Base-by-base conservation (phyloP, 2,797 vertebrate species). In the Falco peregrinus region DNA sequence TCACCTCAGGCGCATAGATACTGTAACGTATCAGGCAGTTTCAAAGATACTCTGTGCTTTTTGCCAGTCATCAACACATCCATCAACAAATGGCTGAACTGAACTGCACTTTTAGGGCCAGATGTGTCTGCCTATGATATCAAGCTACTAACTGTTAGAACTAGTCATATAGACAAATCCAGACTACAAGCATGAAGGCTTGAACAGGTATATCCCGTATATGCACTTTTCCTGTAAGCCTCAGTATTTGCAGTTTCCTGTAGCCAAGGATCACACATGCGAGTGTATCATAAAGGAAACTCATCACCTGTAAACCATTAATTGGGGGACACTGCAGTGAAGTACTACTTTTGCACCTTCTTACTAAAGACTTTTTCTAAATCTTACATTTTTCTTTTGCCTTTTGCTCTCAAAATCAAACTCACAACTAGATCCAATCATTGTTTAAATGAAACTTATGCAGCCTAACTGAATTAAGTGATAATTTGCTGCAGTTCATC, bases 1-100 rank as follows among this genome's bases (percentile, higher is more conserved):
- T 22, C 6, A 24, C 17, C 56, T n/a, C 20, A 39, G 13, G 47
- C 2, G 1, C 0, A 0, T 0, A 16, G 37, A 53, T 17, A 8
- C 28, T 84, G 19, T 10, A 28, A 11, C 2, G 2, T 3, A 17
- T 9, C 24, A 64, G 22, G 47, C 4, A 77, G 28, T 10, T 64
- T 21, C 56, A 84, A 50, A 77, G 29, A 60, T 4, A 26, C 6
- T 37, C 16, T 24, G 1, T 15, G 7, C n/a, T 84, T 86, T 74
- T 60, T 51, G 35, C 10, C 12, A 77, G 7, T 10, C 22, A 76
- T 7, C 20, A 50, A 0, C 10, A 48, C 6, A 19, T 37, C 37
- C 37, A 37, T 37, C 37, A 37, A 37, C 37, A 37, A 37, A 37
- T 37, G 37, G 37, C 37, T 37, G 37, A 35, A 25, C 17, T 50